Percentiles rank a stretch among this genome's conserved stretches.
These are phyloP conservation scores for Diabrotica virgifera DNA, from an alignment of 1,140 invertebrate genomes.

Conservation along the genomic window DNA sequence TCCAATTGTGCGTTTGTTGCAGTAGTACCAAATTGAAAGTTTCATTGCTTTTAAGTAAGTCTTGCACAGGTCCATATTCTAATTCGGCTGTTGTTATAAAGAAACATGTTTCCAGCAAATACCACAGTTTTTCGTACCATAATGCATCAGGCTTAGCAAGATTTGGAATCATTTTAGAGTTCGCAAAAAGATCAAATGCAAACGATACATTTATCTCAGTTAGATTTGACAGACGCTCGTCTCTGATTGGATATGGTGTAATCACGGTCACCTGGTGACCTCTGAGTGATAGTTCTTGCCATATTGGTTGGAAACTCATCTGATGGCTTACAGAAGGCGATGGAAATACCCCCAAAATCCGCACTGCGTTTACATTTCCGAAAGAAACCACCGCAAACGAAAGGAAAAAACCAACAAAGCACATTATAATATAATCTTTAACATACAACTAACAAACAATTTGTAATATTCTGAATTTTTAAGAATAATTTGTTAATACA, in stretches of 20 bases:
- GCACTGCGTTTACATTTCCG: no score
- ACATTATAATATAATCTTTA: no score
- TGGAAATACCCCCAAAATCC: not conserved
- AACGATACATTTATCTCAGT: slow-evolving; percentile 15
- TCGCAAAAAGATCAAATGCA: no score
- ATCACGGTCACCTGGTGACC: slow-evolving; percentile 24
- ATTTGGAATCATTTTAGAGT: no score
- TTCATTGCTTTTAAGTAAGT: slow-evolving; percentile 3
- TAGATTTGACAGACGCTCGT: slow-evolving; percentile 12
- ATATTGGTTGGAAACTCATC: slow-evolving; percentile 44
- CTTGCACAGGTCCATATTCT: not conserved
- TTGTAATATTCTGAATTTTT: no score
- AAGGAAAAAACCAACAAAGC: no score
- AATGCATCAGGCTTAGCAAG: no score
- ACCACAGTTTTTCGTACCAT: no score
- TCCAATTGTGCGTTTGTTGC: not conserved
- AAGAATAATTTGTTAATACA: no score
- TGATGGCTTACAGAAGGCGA: slow-evolving; percentile 49
- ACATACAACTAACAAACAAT: no score
- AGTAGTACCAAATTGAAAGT: not conserved
- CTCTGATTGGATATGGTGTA: slow-evolving; percentile 10
- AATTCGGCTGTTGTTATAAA: not conserved
- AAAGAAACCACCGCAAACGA: no score
- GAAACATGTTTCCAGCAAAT: no score
- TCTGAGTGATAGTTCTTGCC: slow-evolving; percentile 28